Percentiles rank a stretch among this genome's conserved stretches.
These are phyloP conservation scores for Oscheius sp. DNA, from an alignment of 2,888 invertebrate species.

Conservation along the genomic window DNA sequence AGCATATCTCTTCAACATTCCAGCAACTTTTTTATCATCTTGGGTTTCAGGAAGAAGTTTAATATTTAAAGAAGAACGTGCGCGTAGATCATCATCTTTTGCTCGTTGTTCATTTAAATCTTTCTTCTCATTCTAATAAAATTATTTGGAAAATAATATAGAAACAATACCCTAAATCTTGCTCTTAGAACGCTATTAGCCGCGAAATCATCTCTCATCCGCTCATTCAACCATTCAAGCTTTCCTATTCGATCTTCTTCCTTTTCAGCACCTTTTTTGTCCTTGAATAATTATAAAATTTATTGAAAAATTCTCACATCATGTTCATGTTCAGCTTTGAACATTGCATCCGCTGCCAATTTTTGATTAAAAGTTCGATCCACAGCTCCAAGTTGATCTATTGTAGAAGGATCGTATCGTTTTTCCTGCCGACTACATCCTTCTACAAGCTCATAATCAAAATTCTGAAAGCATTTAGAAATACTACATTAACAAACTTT, in stretches of 20 bases:
- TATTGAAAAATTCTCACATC: conserved; percentile 75
- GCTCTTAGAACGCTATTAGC: conserved; percentile 86
- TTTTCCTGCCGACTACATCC: conserved; percentile 96
- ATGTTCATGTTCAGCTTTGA: conserved; percentile 88
- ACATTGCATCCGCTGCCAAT: conserved; percentile 96
- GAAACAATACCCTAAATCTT: conserved; percentile 81
- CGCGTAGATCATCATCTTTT: conserved; percentile 56
- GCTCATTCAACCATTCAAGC: conserved; percentile 80
- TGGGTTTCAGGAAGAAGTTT: conserved; percentile 55
- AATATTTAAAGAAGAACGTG: conserved; percentile 54
- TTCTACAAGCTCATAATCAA: conserved; percentile 92
- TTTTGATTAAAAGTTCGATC: conserved; percentile 89
- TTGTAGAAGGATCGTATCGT: conserved; percentile 95
- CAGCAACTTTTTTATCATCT: conserved; percentile 60
- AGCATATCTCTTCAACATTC: conserved; percentile 53
- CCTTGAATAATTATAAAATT: conserved; percentile 65
- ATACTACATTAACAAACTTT: conserved; percentile 75
- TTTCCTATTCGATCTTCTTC: conserved; percentile 91
- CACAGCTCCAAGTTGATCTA: conserved; percentile 71
- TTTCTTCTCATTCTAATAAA: conserved; percentile 58
- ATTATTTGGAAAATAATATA: background rate
- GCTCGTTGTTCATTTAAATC: conserved; percentile 53
- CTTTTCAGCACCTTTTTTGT: conserved; percentile 77
- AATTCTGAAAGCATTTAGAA: conserved; percentile 78
- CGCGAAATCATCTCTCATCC: conserved; percentile 91